Evolutionary conservation across 2,888 invertebrate genomes (phyloP), one percentile per base, ranked within the genome.

Genomic region (Drosophila nigricruria): DNA sequence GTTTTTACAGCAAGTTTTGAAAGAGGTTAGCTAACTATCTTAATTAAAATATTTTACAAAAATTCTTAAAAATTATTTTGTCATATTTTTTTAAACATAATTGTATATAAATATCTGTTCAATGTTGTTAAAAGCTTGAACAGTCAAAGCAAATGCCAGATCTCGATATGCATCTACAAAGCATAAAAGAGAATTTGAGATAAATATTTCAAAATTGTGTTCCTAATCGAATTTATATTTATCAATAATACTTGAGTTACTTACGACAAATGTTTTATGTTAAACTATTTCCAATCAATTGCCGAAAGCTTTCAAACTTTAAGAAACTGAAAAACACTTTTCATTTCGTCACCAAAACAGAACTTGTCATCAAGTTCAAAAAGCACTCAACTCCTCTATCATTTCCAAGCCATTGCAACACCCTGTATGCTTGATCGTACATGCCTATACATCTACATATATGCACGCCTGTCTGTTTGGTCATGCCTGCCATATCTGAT

Each of bases 401-500:
- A n/a, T 9, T 30, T 14, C n/a, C 8, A 5, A 20, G 18, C 6
- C 3, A 32, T n/a, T 38, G 67, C 68, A 64, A 50, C 82, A 85
- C 82, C 82, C 82, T 83, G 82, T 83, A 82, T 52, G 36, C 47
- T 38, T 32, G 47, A n/a, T 54, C 34, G 40, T 12, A 53, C 49
- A 70, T 52, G 43, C 45, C 18, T 43, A 36, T 65, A 42, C 20
- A 36, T 43, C 18, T 36, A 53, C 25, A 45, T 36, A 36, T 34
- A 36, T 52, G 50, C 63, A 47, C 45, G 47, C 18, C 20, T 59
- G 63, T 68, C 50, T 47, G 56, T 70, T 63, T 67, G 66, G 72
- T 58, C 76, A 70, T 68, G 70, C 62, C 79, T 72, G 79, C 81
- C 89, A 89, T 89, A 84, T 87, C 88, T 89, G 89, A 89, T 89